A percentile compares a stretch with the other conserved stretches of the same genome.
phyloP scores from a whole-genome alignment of 1,140 invertebrate species.

The Grapholita molesta region DNA sequence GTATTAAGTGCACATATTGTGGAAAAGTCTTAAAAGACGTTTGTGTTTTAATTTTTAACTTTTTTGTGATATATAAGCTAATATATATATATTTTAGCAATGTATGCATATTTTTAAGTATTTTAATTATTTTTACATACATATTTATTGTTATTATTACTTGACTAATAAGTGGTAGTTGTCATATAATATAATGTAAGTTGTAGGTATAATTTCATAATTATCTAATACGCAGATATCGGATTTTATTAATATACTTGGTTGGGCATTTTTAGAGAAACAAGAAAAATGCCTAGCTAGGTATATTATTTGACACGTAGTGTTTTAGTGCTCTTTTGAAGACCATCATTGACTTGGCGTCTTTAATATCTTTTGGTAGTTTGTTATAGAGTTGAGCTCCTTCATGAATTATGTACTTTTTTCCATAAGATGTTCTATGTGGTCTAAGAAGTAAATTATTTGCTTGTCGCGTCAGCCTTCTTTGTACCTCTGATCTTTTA shows the following conservation, averaged over 20 bases:
- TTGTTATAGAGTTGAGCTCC: constrained; percentile 15
- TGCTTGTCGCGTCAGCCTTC: not conserved
- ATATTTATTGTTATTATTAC: not conserved
- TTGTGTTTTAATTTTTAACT: no score
- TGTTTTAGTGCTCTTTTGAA: constrained; percentile 21
- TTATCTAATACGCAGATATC: no score
- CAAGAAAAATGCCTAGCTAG: not conserved
- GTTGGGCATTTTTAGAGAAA: no score
- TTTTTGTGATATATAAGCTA: not conserved
- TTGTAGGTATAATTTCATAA: no score
- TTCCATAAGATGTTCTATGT: constrained; percentile 21
- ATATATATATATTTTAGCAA: not conserved
- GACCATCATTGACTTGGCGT: not conserved
- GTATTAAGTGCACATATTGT: not conserved
- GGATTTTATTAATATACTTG: no score
- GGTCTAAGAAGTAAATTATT: not conserved
- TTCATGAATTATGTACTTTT: constrained; percentile 19
- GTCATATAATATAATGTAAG: no score
- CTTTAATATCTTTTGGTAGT: constrained; percentile 18
- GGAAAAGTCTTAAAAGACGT: not conserved
- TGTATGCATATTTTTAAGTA: no score
- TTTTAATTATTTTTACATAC: no score
- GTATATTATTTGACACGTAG: not conserved
- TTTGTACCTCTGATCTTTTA: not conserved
- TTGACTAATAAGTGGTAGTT: not conserved